Conservation (phyloP, 2,888 invertebrate species). For the Tipula lateralis region DNA sequence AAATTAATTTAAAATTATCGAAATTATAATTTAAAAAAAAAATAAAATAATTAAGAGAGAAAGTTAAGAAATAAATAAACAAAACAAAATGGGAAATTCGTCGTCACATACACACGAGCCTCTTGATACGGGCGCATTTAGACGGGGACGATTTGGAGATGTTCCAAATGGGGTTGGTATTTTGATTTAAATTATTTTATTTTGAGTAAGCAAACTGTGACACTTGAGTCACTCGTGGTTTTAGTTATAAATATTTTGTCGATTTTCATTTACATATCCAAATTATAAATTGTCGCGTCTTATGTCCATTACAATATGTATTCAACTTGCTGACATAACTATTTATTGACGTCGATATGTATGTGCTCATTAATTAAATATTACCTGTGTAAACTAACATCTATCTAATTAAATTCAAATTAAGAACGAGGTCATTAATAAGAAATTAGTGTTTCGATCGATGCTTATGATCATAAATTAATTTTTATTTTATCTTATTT, state of each 20-base stretch:
- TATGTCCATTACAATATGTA: background rate
- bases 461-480: background rate
- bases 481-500: conserved; percentile 32
- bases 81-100: conserved; percentile 68
- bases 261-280: background rate
- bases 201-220: conserved; percentile 2
- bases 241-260: background rate
- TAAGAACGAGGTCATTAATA: background rate
- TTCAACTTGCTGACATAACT: background rate
- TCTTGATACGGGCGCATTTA: conserved; percentile 60
- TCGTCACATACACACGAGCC: conserved; percentile 79
- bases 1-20: background rate
- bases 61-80: background rate
- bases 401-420: background rate
- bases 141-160: conserved; percentile 50
- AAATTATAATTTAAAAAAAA: background rate
- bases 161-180: conserved; percentile 50
- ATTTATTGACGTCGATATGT: background rate
- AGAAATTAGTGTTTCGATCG: background rate
- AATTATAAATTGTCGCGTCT: background rate
- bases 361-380: background rate
- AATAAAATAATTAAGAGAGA: too few relatives aligned
- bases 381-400: background rate
- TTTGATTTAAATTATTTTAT: background rate
- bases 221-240: background rate